Evolutionary conservation across 2,113 vertebrate genomes (phyloP).

Genomic region (Fulmarus glacialis): DNA sequence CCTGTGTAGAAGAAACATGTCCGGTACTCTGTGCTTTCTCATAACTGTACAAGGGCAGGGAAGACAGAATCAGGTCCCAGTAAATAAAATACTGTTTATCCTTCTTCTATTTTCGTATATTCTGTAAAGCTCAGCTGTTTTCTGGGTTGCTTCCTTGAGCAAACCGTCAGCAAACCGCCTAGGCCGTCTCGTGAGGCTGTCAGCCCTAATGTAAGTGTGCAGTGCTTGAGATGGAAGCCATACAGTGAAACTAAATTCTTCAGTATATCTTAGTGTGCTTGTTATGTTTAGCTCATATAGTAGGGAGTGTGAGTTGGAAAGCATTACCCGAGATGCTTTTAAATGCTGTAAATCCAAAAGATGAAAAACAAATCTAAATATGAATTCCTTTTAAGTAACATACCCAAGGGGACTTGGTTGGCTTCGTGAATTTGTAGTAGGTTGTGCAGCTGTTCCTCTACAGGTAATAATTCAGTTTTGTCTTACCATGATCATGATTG

Average conservation of each 20-base stretch:
- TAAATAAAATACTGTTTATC: neutral
- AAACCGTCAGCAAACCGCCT: neutral
- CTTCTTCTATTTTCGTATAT: neutral
- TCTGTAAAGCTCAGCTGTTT: neutral
- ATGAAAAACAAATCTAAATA: neutral
- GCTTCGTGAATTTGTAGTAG: neutral
- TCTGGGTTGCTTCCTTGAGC: neutral
- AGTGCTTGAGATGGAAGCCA: neutral
- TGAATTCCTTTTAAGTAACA: neutral
- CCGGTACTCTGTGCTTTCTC: neutral
- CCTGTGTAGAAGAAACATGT: neutral
- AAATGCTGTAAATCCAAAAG: neutral
- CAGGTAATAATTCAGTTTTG: neutral
- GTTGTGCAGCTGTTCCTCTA: neutral
- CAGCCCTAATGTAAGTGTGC: neutral
- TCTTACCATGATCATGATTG: neutral
- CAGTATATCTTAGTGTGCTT: neutral
- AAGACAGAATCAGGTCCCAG: neutral
- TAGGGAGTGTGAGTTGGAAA: neutral
- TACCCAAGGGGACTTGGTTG: neutral
- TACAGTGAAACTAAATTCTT: neutral
- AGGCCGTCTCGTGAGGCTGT: neutral
- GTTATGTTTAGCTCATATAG: neutral
- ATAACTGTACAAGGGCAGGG: neutral
- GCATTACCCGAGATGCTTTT: neutral